Base-by-base conservation (phyloP, 2,113 vertebrate genomes). In the Rhombomys opimus region DNA sequence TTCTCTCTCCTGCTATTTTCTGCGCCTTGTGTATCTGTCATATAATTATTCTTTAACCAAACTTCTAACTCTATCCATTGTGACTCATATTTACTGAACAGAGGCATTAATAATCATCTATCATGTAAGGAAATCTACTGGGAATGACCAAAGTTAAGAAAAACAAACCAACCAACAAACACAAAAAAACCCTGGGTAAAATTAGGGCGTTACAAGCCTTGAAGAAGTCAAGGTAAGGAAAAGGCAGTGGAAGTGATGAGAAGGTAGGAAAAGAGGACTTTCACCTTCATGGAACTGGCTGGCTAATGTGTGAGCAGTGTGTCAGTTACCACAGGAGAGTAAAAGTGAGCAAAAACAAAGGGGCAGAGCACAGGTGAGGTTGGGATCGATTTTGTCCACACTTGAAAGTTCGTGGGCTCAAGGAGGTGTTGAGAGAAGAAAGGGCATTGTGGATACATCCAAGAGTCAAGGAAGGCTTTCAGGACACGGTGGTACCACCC, bases 341-440 rank as follows among this genome's bases (percentile, higher is more conserved):
- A 7, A 8, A 30, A 17, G 10, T 46, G 23, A 46, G 25, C 46
- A 2, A 5, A n/a, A 25, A 78, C 4, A 38, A 78, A 2, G 3
- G 7, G 15, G 30, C 7, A 61, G 14, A 35, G 5, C 2, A 6
- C 0, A 14, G n/a, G 80, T 46, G 3, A 87, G 0, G 0, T 8
- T 15, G 72, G 59, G 54, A 46, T 50, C 22, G 72, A 10, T 73
- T 57, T 20, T 52, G 8, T 35, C 13, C 32, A 52, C 20, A 41
- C n/a, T 70, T 14, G 6, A 3, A 8, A 38, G 1, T 80, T 61
- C 76, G 3, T 80, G 72, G 76, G 15, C 27, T 88, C 41, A 10
- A 67, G 59, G 67, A 41, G 61, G 4, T 41, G 23, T 0, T 15
- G 15, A 35, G 22, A 41, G 35, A 87, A 32, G 50, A 87, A 65